Conservation (phyloP, 2,888 invertebrate genomes). For the Cyclophora punctaria region DNA sequence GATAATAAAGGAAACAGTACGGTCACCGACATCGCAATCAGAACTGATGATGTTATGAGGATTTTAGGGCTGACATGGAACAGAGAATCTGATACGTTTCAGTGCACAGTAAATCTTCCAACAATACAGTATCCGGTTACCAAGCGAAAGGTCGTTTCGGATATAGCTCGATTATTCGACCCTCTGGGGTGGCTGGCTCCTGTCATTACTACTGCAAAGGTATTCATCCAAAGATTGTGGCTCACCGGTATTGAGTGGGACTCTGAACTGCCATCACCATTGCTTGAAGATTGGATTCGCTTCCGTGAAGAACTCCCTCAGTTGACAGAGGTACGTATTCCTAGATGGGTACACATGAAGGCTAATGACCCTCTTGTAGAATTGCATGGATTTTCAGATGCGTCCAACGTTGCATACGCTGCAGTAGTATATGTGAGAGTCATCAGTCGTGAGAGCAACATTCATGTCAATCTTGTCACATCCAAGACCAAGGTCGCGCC, state of each 20-base stretch:
- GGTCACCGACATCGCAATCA: constrained; percentile 2
- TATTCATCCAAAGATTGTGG: constrained; percentile 15
- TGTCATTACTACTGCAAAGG: constrained; percentile 13
- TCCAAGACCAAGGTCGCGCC: constrained; percentile 12
- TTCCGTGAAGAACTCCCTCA: constrained; percentile 8
- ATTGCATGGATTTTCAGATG: constrained; percentile 1
- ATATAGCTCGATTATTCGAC: constrained; percentile 19
- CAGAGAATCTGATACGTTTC: constrained; percentile 14
- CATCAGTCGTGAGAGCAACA: background rate
- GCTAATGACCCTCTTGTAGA: background rate
- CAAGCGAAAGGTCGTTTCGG: constrained; percentile 23
- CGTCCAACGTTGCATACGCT: background rate
- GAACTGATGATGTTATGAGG: constrained; percentile 16
- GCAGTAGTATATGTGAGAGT: constrained; percentile 1
- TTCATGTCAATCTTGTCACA: constrained; percentile 1
- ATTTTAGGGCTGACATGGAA: constrained; percentile 28
- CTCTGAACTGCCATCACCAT: constrained; percentile 6
- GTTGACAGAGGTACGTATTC: background rate
- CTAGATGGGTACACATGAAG: background rate
- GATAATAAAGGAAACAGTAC: background rate
- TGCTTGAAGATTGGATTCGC: constrained; percentile 17
- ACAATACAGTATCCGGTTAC: constrained; percentile 11
- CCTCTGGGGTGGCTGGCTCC: constrained; percentile 26
- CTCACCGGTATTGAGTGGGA: constrained; percentile 16
- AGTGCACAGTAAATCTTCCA: constrained; percentile 15